Evolutionary conservation across 2,797 vertebrate species (phyloP), one percentile per base, ranked within the genome.

Genomic region (Tachyglossus aculeatus): DNA sequence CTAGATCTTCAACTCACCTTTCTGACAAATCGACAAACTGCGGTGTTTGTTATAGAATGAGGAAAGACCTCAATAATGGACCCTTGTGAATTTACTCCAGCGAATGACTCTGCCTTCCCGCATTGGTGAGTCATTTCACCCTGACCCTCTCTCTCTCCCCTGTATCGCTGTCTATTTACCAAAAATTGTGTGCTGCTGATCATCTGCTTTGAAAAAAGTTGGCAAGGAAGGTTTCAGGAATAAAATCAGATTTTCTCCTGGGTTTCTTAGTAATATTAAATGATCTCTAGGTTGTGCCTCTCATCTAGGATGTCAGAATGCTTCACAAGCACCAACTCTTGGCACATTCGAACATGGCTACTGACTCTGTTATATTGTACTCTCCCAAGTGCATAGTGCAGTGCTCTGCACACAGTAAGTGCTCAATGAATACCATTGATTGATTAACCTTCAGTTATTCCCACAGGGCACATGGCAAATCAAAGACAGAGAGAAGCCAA

Each of bases 71-170:
- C 5, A 1, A 27, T 58, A 38, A 41, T 2, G 2, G 21, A 34
- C 41, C 43, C 39, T 50, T n/a, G 55, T 53, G 41, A 71, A 48
- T 64, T 47, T 1, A n/a, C 18, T 24, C 25, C 44, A 43, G 36
- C 4, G 18, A 66, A 40, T 45, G 63, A 40, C 39, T 74, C 64
- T 43, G 53, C 45, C 18, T 74, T 68, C 78, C 56, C 12, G 0
- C 25, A 39, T 36, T 7, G 24, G 0, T 69, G 74, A 81, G 62
- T 74, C 78, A 76, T 41, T 62, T 56, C 56, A 54, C 59, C 41
- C 36, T 2, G 34, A 78, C 7, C 56, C 22, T 60, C 24, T 67
- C 36, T 25, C 51, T 10, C 27, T 50, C 54, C 67, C 32, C 45
- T 43, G 32, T 33, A 38, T 39, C 43, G 48, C 27, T 15, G 7